Evolutionary conservation across 1,140 invertebrate species (phyloP).

Genomic region (Drosophila biarmipes): DNA sequence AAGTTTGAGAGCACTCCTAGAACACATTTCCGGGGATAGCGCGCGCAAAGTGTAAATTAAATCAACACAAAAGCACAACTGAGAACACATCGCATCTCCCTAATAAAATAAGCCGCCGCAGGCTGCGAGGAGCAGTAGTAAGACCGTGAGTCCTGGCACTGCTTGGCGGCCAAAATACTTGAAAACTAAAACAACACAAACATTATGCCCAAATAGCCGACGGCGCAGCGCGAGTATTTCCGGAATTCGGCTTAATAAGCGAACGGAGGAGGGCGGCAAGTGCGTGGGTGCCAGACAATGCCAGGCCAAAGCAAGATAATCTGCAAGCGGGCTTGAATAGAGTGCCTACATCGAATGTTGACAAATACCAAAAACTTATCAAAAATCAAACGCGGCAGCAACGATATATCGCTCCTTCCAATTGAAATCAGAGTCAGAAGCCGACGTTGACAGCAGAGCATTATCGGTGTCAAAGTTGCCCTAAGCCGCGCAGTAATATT

Average conservation of each 20-base stretch:
- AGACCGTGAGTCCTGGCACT: constrained; percentile 25
- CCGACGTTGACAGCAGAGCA: neutral
- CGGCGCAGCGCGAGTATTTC: constrained; percentile 33
- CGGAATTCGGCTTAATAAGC: constrained; percentile 34
- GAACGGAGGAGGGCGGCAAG: constrained; percentile 3
- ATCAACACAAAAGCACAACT: constrained; percentile 19
- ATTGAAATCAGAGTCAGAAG: neutral
- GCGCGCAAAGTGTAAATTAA: constrained; percentile 42
- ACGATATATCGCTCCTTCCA: neutral
- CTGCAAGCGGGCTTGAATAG: neutral
- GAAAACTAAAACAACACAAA: constrained; percentile 43
- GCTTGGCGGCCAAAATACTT: constrained; percentile 35
- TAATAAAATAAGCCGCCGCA: constrained; percentile 21
- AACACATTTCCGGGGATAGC: neutral
- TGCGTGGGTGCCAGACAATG: neutral
- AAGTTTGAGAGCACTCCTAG: neutral
- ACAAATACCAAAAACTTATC: constrained; percentile 13
- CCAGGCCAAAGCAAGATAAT: constrained; percentile 13
- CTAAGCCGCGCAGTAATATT: too few relatives aligned
- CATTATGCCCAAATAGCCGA: constrained; percentile 36
- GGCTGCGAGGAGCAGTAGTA: constrained; percentile 9
- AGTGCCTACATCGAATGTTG: constrained; percentile 8
- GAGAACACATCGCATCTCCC: constrained; percentile 33
- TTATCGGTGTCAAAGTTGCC: neutral
- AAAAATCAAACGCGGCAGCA: constrained; percentile 15